Conservation (phyloP, 2,113 vertebrate species). For the Elaphurus davidianus region DNA sequence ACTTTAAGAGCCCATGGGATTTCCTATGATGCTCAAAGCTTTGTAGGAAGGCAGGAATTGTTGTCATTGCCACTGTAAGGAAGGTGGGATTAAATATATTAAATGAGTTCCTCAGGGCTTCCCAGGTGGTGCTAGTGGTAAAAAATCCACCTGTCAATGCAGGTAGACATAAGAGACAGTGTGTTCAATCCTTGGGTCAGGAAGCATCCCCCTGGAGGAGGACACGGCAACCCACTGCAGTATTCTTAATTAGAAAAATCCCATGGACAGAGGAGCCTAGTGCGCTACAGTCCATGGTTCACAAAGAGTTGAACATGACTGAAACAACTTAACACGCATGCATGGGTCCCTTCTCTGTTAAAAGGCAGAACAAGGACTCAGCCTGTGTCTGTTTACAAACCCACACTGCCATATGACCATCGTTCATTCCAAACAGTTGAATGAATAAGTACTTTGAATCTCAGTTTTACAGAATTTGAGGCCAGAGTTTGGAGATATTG, state of each 20-base stretch:
- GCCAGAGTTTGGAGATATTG: not conserved
- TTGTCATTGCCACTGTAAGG: rapidly evolving
- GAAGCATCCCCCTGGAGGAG: too few species aligned
- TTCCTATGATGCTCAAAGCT: not conserved
- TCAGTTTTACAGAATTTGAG: not conserved
- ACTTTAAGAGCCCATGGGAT: rapidly evolving
- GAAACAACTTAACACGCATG: too few species aligned
- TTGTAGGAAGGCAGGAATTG: not conserved
- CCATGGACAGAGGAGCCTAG: too few species aligned
- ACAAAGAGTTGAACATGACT: too few species aligned
- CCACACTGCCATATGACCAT: rapidly evolving
- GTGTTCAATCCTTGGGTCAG: too few species aligned
- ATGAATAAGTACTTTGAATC: not conserved
- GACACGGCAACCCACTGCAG: too few species aligned
- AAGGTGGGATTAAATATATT: not conserved
- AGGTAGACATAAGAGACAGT: too few species aligned
- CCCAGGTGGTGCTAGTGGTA: too few species aligned
- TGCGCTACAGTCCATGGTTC: too few species aligned
- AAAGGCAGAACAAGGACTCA: not conserved
- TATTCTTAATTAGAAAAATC: too few species aligned
- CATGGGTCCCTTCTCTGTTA: rapidly evolving
- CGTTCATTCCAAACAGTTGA: rapidly evolving
- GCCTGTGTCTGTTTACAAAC: rapidly evolving
- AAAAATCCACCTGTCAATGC: too few species aligned
- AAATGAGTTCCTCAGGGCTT: rapidly evolving